Percentiles rank a stretch among this genome's conserved stretches.
Conservation (phyloP, 2,113 vertebrate species). For the Terrapene triunguis region DNA sequence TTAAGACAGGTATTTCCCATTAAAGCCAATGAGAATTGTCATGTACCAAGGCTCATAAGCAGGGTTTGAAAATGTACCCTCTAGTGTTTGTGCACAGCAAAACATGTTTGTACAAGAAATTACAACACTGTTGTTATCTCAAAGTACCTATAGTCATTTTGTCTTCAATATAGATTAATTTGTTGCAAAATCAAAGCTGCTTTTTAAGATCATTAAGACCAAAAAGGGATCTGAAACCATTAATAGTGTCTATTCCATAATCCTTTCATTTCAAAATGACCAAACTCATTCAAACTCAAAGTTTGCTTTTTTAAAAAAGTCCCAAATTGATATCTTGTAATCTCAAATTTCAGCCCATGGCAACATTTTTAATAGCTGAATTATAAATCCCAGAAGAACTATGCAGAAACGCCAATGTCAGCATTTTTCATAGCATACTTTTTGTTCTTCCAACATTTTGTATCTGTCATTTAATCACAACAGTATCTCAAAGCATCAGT, state of each 20-base stretch:
- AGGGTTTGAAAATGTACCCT: background rate
- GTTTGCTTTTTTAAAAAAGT: background rate
- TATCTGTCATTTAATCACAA: fast-evolving
- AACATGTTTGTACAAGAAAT: slow-evolving; percentile 8
- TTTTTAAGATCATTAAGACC: background rate
- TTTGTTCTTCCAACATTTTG: background rate
- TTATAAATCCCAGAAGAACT: background rate
- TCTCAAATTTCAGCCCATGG: background rate
- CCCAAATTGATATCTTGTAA: background rate
- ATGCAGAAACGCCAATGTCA: background rate
- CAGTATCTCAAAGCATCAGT: background rate
- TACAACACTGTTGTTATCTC: background rate
- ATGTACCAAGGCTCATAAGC: background rate
- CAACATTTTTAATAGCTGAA: background rate
- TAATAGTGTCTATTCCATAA: background rate
- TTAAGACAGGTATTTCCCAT: background rate
- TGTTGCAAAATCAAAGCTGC: background rate
- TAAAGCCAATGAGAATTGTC: background rate
- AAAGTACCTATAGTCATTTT: background rate
- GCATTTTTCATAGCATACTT: background rate
- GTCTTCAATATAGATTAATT: slow-evolving; percentile 15
- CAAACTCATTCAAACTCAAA: background rate
- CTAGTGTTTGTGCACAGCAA: fast-evolving
- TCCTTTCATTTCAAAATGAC: background rate
- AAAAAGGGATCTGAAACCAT: background rate